Percentiles rank a stretch among this genome's conserved stretches.
phyloP scores from a whole-genome alignment of 2,797 vertebrate genomes.

The Rhynchonycteris naso region DNA sequence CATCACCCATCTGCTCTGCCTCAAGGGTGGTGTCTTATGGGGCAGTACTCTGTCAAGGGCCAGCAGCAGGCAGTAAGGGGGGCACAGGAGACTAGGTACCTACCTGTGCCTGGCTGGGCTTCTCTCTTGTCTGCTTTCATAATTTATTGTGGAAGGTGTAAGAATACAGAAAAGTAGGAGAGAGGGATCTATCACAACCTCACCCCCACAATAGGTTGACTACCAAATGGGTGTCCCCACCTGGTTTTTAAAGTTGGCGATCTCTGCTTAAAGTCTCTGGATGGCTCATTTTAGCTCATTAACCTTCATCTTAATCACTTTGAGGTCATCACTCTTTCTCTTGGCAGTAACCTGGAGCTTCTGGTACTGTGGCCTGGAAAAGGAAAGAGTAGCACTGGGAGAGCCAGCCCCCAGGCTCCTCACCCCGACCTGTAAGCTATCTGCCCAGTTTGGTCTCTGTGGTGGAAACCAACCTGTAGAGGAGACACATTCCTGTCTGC shows the following conservation, averaged over 20 bases:
- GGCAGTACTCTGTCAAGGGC: conserved; percentile 81
- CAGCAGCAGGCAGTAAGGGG: background rate
- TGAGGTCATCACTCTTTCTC: conserved; percentile 55
- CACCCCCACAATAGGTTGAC: background rate
- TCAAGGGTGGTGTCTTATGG: conserved; percentile 87
- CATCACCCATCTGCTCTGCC: conserved; percentile 89
- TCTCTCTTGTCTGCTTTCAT: background rate
- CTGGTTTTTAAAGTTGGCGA: conserved; percentile 61
- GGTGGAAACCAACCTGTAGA: background rate
- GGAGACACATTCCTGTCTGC: background rate
- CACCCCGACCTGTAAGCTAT: background rate
- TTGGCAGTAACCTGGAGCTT: conserved; percentile 45
- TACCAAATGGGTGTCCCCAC: conserved; percentile 68
- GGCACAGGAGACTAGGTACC: background rate
- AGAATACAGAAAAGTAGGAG: background rate
- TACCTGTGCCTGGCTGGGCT: background rate
- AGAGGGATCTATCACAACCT: background rate
- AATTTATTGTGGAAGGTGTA: background rate
- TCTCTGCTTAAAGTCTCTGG: conserved; percentile 54
- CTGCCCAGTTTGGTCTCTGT: background rate
- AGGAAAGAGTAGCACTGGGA: background rate
- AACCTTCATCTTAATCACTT: conserved; percentile 54
- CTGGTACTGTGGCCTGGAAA: conserved; percentile 25
- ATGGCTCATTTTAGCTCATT: conserved; percentile 46
- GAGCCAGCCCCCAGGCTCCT: background rate